Conservation (phyloP, 2,113 vertebrate species). For the Macroglossus sobrinus region DNA sequence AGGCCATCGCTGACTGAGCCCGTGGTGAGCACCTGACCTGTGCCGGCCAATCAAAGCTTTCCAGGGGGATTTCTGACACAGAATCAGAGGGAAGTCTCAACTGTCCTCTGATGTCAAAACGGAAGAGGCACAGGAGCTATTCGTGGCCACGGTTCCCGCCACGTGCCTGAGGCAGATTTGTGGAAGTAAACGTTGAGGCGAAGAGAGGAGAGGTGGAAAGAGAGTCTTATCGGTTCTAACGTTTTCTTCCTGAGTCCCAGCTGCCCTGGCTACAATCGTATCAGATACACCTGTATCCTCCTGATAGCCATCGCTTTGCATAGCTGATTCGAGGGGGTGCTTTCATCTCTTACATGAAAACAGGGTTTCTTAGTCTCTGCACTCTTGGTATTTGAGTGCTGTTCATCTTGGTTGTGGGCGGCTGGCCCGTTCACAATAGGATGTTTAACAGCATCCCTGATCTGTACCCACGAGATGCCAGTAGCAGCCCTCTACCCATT, state of each 20-base stretch:
- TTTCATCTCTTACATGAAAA: background rate
- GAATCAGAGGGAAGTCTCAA: background rate
- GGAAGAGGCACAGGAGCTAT: background rate
- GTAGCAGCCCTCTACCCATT: background rate
- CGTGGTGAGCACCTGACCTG: background rate
- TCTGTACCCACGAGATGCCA: background rate
- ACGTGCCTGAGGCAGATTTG: background rate
- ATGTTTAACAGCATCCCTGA: background rate
- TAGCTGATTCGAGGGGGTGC: accelerated
- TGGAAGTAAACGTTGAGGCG: background rate
- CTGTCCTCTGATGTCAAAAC: background rate
- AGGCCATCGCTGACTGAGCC: background rate
- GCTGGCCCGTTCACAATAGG: accelerated
- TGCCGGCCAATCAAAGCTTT: background rate
- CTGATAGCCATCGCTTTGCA: background rate
- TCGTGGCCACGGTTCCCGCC: accelerated
- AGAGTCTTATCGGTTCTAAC: accelerated
- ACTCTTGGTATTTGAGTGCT: background rate
- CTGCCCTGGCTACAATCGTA: background rate
- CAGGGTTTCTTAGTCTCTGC: background rate
- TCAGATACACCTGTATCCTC: background rate
- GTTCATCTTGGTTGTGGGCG: no score
- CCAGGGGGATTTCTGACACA: background rate
- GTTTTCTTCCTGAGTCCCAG: background rate
- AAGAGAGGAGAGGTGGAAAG: background rate